Conservation (phyloP, 2,113 vertebrate species). For the Charina bottae region DNA sequence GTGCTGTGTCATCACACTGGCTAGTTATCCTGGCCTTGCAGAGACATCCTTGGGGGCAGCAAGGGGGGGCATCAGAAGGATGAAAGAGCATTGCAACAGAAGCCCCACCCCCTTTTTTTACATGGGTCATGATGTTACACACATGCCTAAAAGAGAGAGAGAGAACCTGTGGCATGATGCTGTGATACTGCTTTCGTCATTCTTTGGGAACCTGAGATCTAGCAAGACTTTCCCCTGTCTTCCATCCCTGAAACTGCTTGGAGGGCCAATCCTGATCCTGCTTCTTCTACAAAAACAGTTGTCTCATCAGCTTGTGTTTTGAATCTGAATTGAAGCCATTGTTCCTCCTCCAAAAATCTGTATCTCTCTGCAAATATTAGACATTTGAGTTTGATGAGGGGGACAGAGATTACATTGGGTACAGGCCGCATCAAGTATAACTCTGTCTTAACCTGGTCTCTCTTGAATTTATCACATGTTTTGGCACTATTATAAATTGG, state of each 20-base stretch:
- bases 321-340: neutral
- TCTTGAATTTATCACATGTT: neutral
- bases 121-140: neutral
- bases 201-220: neutral
- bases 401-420: neutral
- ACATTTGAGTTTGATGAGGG: neutral
- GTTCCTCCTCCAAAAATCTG: neutral
- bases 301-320: neutral
- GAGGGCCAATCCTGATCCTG: neutral
- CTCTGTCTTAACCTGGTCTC: neutral
- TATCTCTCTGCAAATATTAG: neutral
- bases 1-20: neutral
- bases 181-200: neutral
- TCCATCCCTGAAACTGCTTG: neutral
- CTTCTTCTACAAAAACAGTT: neutral
- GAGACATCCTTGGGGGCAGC: neutral
- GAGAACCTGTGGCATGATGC: neutral
- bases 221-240: neutral
- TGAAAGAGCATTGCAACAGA: neutral
- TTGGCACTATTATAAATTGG: neutral
- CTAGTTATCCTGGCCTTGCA: neutral
- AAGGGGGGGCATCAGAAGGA: neutral
- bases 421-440: neutral
- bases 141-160: neutral
- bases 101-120: neutral